Conservation (phyloP, 2,888 invertebrate species). For the Amblyteles armatorius region DNA sequence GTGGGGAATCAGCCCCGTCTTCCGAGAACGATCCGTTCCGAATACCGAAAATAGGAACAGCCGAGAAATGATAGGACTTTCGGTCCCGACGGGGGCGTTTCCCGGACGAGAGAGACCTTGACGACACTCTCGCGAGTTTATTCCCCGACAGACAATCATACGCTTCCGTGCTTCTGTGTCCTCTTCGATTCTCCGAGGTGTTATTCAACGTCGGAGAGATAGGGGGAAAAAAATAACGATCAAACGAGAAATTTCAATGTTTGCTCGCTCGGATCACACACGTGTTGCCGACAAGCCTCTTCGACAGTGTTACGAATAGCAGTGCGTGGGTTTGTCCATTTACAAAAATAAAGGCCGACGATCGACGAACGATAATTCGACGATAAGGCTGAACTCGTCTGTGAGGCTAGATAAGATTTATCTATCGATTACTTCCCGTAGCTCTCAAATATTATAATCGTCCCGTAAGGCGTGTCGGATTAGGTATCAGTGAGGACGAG, state of each 20-base stretch:
- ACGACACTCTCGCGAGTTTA: slow-evolving; percentile 16
- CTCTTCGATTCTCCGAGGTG: slow-evolving; percentile 70
- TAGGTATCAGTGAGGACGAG: no score
- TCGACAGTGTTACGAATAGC: background rate
- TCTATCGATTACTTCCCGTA: slow-evolving; percentile 36
- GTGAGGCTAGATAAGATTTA: slow-evolving; percentile 40
- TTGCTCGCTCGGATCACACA: background rate
- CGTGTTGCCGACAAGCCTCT: slow-evolving; percentile 3
- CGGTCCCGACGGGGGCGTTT: slow-evolving; percentile 13
- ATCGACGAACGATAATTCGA: slow-evolving; percentile 29
- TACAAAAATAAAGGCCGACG: background rate
- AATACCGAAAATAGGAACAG: slow-evolving; percentile 15
- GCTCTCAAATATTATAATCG: background rate
- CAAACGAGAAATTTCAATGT: slow-evolving; percentile 40
- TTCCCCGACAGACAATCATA: slow-evolving; percentile 9
- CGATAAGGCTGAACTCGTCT: slow-evolving; percentile 27
- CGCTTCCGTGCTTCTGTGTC: slow-evolving; percentile 32
- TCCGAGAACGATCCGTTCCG: slow-evolving; percentile 26
- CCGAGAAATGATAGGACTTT: slow-evolving; percentile 29
- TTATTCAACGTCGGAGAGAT: slow-evolving; percentile 62
- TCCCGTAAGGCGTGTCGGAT: background rate
- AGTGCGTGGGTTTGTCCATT: background rate
- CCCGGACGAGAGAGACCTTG: background rate
- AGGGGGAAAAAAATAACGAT: slow-evolving; percentile 27
- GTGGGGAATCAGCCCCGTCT: background rate